Percentiles rank a stretch among this genome's conserved stretches.
Conservation (phyloP, 2,113 vertebrate genomes). For the Leucopternis melanops region DNA sequence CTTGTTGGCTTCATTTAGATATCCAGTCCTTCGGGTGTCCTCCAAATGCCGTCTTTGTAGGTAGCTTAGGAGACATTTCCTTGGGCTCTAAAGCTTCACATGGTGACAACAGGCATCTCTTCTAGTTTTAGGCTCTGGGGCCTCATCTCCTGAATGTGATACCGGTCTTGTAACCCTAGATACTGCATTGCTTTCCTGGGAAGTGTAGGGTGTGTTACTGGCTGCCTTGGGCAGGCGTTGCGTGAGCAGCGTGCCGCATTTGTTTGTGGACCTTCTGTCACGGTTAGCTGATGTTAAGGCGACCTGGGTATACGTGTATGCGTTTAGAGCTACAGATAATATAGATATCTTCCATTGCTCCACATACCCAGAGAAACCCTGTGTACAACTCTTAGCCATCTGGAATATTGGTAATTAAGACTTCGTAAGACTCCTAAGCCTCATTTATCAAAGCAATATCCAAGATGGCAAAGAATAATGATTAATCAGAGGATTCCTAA, state of each 20-base stretch:
- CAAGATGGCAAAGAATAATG: background rate
- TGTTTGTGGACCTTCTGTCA: background rate
- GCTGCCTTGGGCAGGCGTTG: background rate
- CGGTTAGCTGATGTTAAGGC: accelerated
- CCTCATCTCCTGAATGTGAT: background rate
- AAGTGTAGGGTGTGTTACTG: too few relatives aligned
- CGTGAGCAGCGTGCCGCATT: background rate
- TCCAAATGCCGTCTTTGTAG: background rate
- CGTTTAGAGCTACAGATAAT: background rate
- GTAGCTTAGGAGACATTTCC: background rate
- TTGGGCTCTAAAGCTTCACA: background rate
- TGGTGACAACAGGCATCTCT: background rate
- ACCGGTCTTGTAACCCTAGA: background rate
- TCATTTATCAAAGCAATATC: background rate
- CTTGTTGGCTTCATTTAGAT: background rate
- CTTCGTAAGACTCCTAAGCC: background rate
- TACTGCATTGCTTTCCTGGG: background rate
- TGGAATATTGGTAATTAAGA: background rate
- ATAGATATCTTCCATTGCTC: background rate
- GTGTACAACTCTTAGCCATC: background rate
- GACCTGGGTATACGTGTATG: background rate
- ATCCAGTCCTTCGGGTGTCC: background rate
- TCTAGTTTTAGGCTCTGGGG: background rate
- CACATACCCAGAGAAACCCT: background rate
- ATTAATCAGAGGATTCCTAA: background rate